Conservation (phyloP, 1,140 invertebrate genomes). For the Metopolophium dirhodum region DNA sequence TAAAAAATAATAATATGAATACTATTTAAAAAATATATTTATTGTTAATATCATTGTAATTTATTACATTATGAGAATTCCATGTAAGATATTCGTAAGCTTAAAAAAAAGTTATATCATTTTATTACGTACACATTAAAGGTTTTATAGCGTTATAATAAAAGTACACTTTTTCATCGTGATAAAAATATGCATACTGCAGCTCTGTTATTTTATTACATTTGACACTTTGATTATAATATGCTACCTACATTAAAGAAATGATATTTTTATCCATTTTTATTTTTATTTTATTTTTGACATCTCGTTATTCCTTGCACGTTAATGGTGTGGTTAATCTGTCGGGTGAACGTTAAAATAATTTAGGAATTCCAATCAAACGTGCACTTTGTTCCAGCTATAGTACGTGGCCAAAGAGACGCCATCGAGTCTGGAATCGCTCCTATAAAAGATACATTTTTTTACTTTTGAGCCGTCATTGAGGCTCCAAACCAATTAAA, state of each 20-base stretch:
- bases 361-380: not conserved
- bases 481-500: not conserved
- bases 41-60: not conserved
- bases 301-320: not conserved
- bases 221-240: conserved; percentile 4
- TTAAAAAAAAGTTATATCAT: not conserved
- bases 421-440: not conserved
- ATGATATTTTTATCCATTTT: not conserved
- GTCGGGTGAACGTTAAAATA: not conserved
- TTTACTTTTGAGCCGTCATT: not conserved
- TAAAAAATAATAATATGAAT: not conserved
- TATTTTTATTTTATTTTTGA: not conserved
- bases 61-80: not conserved
- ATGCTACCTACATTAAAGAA: not conserved
- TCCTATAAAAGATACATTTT: not conserved
- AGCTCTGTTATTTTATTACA: not conserved
- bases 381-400: not conserved
- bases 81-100: not conserved
- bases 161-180: not conserved
- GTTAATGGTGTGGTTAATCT: not conserved
- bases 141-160: conserved; percentile 7
- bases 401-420: not conserved
- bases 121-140: not conserved
- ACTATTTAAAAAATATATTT: not conserved
- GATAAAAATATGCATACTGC: conserved; percentile 4